Conservation (phyloP, 2,113 vertebrate genomes). For the Eubucco bourcierii region DNA sequence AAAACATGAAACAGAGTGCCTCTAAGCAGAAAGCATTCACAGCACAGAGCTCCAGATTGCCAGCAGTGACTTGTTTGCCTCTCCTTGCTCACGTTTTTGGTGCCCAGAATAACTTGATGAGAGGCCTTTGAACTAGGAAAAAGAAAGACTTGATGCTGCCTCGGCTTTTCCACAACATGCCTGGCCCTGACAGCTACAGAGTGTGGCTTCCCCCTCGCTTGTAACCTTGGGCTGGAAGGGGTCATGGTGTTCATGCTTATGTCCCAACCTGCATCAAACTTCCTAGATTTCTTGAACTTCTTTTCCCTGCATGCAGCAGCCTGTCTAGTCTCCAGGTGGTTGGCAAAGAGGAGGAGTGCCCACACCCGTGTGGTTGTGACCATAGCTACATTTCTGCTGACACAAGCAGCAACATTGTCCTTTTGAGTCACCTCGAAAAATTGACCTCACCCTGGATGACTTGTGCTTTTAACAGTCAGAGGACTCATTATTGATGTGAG, state of each 20-base stretch:
- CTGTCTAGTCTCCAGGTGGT: background rate
- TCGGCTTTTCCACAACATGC: background rate
- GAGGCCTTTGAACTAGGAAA: conserved; percentile 14
- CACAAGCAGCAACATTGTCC: background rate
- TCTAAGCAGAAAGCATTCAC: background rate
- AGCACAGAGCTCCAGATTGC: background rate
- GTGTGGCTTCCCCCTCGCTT: background rate
- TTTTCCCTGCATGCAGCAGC: background rate
- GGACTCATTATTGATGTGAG: background rate
- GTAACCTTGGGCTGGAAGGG: background rate
- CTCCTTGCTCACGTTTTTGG: background rate
- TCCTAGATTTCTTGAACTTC: background rate
- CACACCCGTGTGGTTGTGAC: background rate
- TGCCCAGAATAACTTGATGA: background rate
- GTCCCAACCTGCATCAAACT: background rate
- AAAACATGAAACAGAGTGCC: background rate
- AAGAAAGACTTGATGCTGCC: background rate
- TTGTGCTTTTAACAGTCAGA: background rate
- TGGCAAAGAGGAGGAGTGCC: background rate
- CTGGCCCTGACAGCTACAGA: background rate
- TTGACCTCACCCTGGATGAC: conserved; percentile 12
- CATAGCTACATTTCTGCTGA: background rate
- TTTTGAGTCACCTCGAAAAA: background rate
- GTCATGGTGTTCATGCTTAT: background rate
- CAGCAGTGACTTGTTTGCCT: background rate